Evolutionary conservation across 2,888 invertebrate genomes (phyloP).

Genomic region (Oligia latruncula): DNA sequence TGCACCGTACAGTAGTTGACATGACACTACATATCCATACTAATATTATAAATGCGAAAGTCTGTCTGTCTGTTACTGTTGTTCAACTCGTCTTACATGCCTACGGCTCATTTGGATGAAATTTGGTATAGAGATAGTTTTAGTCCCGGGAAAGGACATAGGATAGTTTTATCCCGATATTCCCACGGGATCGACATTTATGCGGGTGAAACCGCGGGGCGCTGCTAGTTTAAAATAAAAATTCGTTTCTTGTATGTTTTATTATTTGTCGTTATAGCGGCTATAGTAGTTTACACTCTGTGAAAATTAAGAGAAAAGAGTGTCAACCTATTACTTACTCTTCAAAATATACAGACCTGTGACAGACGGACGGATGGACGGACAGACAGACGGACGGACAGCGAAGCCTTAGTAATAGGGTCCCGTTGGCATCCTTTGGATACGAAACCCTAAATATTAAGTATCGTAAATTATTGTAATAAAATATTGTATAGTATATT

Average conservation of each 20-base stretch:
- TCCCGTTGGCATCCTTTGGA: background rate
- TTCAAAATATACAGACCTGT: background rate
- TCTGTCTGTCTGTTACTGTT: too few species aligned
- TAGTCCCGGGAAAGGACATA: too few species aligned
- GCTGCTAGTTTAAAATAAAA: background rate
- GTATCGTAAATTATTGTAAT: conserved; percentile 19
- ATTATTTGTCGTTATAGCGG: background rate
- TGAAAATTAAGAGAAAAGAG: background rate
- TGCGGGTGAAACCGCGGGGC: too few species aligned
- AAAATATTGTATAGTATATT: too few species aligned
- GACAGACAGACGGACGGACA: background rate
- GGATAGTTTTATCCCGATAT: too few species aligned
- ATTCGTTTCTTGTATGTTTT: background rate
- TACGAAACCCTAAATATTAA: background rate
- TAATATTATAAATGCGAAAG: too few species aligned
- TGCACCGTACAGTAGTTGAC: background rate
- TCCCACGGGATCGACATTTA: too few species aligned
- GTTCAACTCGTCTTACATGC: too few species aligned
- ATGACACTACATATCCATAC: background rate
- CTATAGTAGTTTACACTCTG: background rate
- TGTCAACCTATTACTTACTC: background rate
- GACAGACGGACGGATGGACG: background rate
- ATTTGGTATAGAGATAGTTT: too few species aligned
- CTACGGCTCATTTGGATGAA: too few species aligned
- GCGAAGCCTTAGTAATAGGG: background rate